These are phyloP conservation scores for Anthoptus insignis DNA, from an alignment of 2,888 invertebrate genomes.

Conservation along the genomic window DNA sequence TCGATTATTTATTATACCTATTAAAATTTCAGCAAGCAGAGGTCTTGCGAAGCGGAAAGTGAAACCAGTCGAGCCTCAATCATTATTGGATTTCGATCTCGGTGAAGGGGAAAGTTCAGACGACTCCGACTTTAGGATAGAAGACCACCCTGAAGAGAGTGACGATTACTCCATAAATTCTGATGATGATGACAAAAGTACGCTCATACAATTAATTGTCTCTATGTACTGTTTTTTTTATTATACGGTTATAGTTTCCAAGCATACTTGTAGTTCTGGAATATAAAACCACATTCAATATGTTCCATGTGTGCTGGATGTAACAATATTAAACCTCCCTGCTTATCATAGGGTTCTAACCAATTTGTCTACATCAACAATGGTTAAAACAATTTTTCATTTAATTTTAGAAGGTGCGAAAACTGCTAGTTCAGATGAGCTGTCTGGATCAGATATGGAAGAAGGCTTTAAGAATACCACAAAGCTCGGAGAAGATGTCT, in stretches of 20 bases:
- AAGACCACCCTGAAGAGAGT: conserved; percentile 94
- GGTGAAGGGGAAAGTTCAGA: conserved; percentile 97
- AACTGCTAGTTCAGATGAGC: conserved; percentile 70
- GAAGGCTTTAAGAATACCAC: conserved; percentile 66
- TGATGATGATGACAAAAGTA: conserved; percentile 88
- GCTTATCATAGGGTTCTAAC: too few species aligned
- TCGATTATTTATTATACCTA: not conserved
- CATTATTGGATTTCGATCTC: conserved; percentile 93
- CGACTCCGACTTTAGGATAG: conserved; percentile 97
- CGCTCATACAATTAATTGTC: conserved; percentile 45
- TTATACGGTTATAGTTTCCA: too few species aligned
- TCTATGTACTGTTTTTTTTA: too few species aligned
- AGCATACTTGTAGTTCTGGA: too few species aligned
- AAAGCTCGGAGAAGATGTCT: conserved; percentile 73
- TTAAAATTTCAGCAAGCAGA: conserved; percentile 60
- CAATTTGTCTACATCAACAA: too few species aligned
- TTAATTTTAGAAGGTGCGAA: conserved; percentile 58
- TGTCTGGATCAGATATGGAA: conserved; percentile 77
- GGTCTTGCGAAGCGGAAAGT: conserved; percentile 94
- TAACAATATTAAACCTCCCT: too few species aligned
- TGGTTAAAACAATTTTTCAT: too few species aligned
- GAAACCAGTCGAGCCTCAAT: conserved; percentile 92
- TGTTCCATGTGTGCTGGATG: too few species aligned
- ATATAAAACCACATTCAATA: too few species aligned
- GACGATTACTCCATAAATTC: conserved; percentile 91